Evolutionary conservation across 37 sponge, comb jelly and placozoan genomes (phyloP), one percentile per base, ranked within the genome.

Genomic region (Chondrilla cf. caribensis): DNA sequence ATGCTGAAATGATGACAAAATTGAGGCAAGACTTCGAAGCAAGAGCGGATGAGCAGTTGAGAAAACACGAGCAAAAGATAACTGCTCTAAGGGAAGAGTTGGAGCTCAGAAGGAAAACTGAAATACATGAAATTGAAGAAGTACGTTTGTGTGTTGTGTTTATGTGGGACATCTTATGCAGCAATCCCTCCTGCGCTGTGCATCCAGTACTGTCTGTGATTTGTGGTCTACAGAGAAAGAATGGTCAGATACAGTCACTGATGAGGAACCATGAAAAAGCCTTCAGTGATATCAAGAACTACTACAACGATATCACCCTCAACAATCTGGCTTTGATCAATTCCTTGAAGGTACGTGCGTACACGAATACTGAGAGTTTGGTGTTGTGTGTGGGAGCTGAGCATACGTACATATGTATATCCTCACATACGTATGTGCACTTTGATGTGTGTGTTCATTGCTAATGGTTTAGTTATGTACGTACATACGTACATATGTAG

Each of bases 171-270:
- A n/a, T n/a, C n/a, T n/a, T n/a, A n/a, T n/a, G n/a, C n/a, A n/a
- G n/a, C n/a, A n/a, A n/a, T n/a, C n/a, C n/a, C n/a, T n/a, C n/a
- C 15, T n/a, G 22, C 26, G 26, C 22, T 77, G 17, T 15, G 40
- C 57, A n/a, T n/a, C n/a, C n/a, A n/a, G n/a, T n/a, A n/a, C n/a
- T n/a, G n/a, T n/a, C n/a, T n/a, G n/a, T n/a, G n/a, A n/a, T n/a
- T n/a, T n/a, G n/a, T n/a, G n/a, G n/a, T n/a, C n/a, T n/a, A n/a
- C 87, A 97, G 99, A 78, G 99, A 15, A 98, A 98, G 95, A 98
- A 98, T 86, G 93, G 86, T 60, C 99, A 98, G 78, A 98, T 98
- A 60, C 91, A 96, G 41, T 78, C 86, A 3, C 78, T 98, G 78
- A 98, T 96, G 97, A 93, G 86, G 84, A 98, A 98, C 71, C 99